A percentile compares a stretch with the other conserved stretches of the same genome.
Conservation (phyloP, 2,113 vertebrate species). For the Lonchura striata region DNA sequence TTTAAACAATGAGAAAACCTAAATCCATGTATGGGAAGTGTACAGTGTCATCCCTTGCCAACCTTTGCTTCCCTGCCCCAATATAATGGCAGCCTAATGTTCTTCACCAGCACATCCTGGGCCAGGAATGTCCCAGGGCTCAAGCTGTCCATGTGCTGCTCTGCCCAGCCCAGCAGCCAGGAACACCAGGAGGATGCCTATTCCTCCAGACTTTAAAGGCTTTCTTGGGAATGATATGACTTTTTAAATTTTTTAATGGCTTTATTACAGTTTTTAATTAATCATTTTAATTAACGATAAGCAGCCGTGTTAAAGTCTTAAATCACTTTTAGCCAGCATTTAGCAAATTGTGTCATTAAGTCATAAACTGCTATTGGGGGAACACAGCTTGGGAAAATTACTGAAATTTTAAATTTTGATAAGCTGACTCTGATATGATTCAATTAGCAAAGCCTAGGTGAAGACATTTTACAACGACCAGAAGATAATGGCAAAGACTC, state of each 20-base stretch:
- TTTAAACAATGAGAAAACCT: neutral
- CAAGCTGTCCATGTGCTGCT: neutral
- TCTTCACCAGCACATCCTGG: neutral
- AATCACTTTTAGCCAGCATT: neutral
- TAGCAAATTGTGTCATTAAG: neutral
- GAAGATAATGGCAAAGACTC: neutral
- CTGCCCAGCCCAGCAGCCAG: neutral
- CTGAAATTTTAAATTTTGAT: neutral
- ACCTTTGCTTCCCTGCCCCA: neutral
- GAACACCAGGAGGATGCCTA: neutral
- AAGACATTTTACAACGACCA: neutral
- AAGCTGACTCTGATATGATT: neutral
- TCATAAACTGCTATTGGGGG: neutral
- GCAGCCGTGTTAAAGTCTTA: neutral
- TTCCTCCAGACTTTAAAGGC: neutral
- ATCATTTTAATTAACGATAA: neutral
- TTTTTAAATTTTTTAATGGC: neutral
- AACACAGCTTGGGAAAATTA: neutral
- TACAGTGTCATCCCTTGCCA: neutral
- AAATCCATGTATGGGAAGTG: neutral
- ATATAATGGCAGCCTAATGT: fast-evolving
- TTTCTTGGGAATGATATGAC: neutral
- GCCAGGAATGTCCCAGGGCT: neutral
- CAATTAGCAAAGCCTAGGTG: neutral
- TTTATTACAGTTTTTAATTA: neutral